A percentile compares a stretch with the other conserved stretches of the same genome.
Conservation (phyloP, 2,888 invertebrate species). For the Cryptus armator region DNA sequence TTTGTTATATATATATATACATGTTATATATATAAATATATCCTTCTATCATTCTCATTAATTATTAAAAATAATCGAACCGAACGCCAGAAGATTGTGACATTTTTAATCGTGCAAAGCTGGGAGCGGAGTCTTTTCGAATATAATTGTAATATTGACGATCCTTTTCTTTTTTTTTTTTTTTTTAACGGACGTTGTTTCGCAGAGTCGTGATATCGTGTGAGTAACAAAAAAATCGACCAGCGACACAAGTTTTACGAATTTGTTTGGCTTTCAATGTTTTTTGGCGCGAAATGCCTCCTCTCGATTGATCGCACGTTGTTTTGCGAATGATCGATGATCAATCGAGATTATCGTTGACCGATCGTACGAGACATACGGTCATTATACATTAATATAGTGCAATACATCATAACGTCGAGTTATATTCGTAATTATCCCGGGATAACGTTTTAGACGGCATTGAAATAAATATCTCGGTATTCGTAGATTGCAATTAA, state of each 20-base stretch:
- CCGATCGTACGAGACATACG: constrained; percentile 34
- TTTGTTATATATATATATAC: constrained; percentile 63
- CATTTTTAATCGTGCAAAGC: constrained; percentile 69
- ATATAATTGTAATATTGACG: constrained; percentile 23
- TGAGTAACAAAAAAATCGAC: constrained; percentile 52
- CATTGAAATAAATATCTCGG: constrained; percentile 40
- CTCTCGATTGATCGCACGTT: background rate
- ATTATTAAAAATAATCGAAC: constrained; percentile 63
- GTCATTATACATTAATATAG: constrained; percentile 58
- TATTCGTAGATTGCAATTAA: constrained; percentile 25
- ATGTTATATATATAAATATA: constrained; percentile 65
- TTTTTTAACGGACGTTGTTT: constrained; percentile 12
- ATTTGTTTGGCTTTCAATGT: constrained; percentile 58
- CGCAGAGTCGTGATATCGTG: constrained; percentile 59
- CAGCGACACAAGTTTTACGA: constrained; percentile 41
- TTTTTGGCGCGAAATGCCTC: background rate
- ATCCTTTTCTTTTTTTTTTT: constrained; percentile 38
- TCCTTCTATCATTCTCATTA: constrained; percentile 74
- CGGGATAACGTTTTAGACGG: constrained; percentile 46
- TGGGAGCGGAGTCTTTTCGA: constrained; percentile 40
- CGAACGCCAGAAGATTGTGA: constrained; percentile 77
- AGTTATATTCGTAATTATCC: constrained; percentile 49
- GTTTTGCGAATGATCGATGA: constrained; percentile 9
- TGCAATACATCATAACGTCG: constrained; percentile 62
- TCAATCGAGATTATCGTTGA: constrained; percentile 20